phyloP scores from a whole-genome alignment of 2,113 vertebrate genomes.

The Prietella phreatophila region DNA sequence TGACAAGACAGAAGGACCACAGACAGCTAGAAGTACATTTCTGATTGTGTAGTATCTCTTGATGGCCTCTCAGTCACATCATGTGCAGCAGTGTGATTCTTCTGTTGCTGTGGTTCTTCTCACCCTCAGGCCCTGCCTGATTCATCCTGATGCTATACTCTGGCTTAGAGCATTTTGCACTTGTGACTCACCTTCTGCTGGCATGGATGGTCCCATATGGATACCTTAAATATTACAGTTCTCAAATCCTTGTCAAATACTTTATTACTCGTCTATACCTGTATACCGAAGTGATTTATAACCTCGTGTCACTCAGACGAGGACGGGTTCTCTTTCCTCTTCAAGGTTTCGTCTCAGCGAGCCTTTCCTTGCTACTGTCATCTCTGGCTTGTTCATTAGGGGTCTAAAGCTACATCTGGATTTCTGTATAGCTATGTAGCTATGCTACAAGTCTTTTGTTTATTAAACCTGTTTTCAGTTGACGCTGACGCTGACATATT shows the following conservation, averaged over 20 bases:
- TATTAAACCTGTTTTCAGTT: neutral
- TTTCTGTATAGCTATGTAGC: neutral
- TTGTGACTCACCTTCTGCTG: constrained; percentile 3
- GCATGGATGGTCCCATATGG: neutral
- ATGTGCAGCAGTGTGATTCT: neutral
- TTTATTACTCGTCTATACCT: neutral
- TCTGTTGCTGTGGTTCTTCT: neutral
- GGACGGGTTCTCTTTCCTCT: neutral
- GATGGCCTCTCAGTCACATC: neutral
- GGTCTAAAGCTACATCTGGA: neutral
- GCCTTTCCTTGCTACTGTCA: neutral
- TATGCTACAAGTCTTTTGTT: neutral
- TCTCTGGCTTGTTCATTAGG: neutral
- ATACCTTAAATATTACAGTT: neutral
- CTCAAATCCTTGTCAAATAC: neutral
- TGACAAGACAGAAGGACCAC: neutral
- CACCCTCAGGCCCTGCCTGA: neutral
- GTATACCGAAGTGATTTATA: neutral
- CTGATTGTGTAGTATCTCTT: neutral
- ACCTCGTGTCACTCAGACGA: neutral
- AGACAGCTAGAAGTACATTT: neutral
- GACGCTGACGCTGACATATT: neutral
- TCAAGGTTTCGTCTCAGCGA: neutral
- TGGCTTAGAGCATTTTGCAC: neutral
- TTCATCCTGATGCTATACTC: neutral